A percentile compares a stretch with the other conserved stretches of the same genome.
These are phyloP conservation scores for Scatophagus argus DNA, from an alignment of 2,113 vertebrate genomes.

Conservation along the genomic window DNA sequence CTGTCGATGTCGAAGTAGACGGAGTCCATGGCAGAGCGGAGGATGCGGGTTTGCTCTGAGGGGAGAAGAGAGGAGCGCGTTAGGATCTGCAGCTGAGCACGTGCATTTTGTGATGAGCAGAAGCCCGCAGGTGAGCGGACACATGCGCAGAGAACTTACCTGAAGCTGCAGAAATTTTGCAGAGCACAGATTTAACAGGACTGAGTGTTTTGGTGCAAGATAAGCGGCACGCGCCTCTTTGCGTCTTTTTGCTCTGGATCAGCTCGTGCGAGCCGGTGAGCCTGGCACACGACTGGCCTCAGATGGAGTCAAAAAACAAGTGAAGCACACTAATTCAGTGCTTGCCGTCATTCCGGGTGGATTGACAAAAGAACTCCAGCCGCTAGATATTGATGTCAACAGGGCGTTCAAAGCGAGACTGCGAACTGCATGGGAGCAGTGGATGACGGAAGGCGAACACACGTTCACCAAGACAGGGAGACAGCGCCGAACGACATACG, in stretches of 20 bases:
- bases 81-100: background rate
- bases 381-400: no score
- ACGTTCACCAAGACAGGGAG: no score
- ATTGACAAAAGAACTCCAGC: no score
- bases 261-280: conserved; percentile 93
- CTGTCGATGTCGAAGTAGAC: conserved; percentile 86
- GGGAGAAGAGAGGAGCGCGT: conserved; percentile 3
- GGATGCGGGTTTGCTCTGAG: conserved; percentile 6
- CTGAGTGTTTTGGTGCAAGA: background rate
- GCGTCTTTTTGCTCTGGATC: conserved; percentile 83
- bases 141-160: conserved; percentile 24
- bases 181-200: background rate
- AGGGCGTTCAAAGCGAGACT: no score
- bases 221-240: conserved; percentile 85
- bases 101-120: background rate
- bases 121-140: background rate
- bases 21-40: conserved; percentile 83
- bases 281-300: conserved; percentile 98
- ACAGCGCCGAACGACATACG: no score
- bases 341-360: no score
- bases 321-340: no score
- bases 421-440: no score
- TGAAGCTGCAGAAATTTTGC: background rate
- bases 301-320: no score
- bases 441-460: no score